Conservation (phyloP, 2,113 vertebrate species). For the Microtus ochrogaster region DNA sequence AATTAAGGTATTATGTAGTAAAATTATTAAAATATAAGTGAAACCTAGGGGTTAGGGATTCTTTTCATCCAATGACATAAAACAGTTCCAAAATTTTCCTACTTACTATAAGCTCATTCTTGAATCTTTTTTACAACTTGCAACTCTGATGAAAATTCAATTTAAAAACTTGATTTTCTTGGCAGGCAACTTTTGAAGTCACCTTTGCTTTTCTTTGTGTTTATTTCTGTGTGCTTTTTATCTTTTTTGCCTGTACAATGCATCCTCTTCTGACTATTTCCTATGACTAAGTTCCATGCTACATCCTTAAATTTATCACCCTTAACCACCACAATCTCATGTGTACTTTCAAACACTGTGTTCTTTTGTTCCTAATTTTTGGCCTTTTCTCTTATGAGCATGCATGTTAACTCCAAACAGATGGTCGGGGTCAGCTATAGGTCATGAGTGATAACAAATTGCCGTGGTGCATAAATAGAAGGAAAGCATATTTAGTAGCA, state of each 20-base stretch:
- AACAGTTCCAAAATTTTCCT: not conserved
- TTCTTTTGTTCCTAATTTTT: slow-evolving; percentile 71
- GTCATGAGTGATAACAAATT: not conserved
- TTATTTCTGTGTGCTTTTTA: slow-evolving; percentile 39
- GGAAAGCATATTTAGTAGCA: not conserved
- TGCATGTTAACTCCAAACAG: slow-evolving; percentile 31
- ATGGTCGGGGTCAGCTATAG: slow-evolving; percentile 21
- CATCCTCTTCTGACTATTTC: slow-evolving; percentile 53
- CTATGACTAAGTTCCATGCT: slow-evolving; percentile 30
- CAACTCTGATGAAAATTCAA: not conserved
- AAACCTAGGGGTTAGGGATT: not conserved
- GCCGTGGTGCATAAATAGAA: not conserved
- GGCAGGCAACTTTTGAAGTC: slow-evolving; percentile 15
- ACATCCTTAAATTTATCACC: slow-evolving; percentile 65
- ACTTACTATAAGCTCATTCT: not conserved
- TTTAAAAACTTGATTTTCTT: slow-evolving; percentile 41
- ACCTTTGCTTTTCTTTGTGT: slow-evolving; percentile 2
- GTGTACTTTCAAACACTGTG: slow-evolving; percentile 28
- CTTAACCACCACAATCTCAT: not conserved
- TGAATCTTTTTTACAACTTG: not conserved
- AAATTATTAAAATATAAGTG: not conserved
- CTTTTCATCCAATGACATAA: slow-evolving; percentile 22
- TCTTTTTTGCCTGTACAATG: slow-evolving; percentile 24
- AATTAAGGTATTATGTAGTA: not conserved
- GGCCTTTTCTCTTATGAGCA: slow-evolving; percentile 43